Evolutionary conservation across 2,888 invertebrate genomes (phyloP), one percentile per base, ranked within the genome.

Genomic region (Philaethria dido): DNA sequence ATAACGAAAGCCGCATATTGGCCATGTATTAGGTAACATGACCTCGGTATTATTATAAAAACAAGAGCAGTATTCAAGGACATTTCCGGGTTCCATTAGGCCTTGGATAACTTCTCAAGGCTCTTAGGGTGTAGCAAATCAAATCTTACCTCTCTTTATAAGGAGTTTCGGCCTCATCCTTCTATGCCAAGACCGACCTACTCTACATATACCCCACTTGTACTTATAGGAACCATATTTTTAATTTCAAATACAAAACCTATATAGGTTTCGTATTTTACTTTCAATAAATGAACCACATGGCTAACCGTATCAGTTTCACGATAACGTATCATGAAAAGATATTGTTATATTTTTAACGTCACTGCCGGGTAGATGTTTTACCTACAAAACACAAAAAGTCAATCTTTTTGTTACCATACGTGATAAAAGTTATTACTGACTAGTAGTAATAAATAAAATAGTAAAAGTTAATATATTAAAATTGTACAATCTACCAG

Each of bases 51-150:
- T 42, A 42, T 57, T 22, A 77, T 82, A 77, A 76, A 78, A 81
- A 83, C 82, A 77, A 68, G 80, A 78, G 47, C 45, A 18, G 44
- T 72, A 75, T 78, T 76, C 80, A 86, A 88, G 86, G 86, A 86
- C 85, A 82, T 82, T 88, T 88, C 88, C 83, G 86, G 81, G 80
- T 80, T 77, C 75, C 76, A 67, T 72, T 65, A 75, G 82, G 81
- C 88, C 89, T 88, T 90, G 88, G 83, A 81, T 79, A 83, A 85
- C 78, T 86, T 80, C 75, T 84, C 88, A 89, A 89, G 89, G 89
- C 82, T 85, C 79, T 76, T 74, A 74, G 80, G 80, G 80, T 80
- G 78, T 79, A 83, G 42, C 85, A 86, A 87, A 89, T 87, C 84
- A 81, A 85, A 86, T 64, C 64, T 57, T 84, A 85, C 81, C 80